Percentiles rank a stretch among this genome's conserved stretches.
Evolutionary conservation across 53 echinoderm and acorn worm genomes (phyloP).

Genomic region (Stichopus horrens): DNA sequence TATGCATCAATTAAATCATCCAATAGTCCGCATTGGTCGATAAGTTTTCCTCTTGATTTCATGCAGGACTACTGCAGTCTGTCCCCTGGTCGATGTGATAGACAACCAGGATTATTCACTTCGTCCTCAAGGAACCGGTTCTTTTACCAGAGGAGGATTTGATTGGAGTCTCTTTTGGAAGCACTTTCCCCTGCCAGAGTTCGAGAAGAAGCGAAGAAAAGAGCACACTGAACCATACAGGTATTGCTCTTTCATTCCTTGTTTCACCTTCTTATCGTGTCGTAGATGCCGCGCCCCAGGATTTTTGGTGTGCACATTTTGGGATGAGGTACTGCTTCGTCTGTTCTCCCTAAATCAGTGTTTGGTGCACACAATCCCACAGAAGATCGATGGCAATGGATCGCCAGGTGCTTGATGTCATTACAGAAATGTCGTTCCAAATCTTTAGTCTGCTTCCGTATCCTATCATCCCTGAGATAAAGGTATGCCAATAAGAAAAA

Average conservation of each 20-base stretch:
- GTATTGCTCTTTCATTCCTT: conserved; percentile 31
- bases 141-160: conserved; percentile 86
- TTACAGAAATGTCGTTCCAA: too few species aligned
- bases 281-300: not conserved
- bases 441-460: too few species aligned
- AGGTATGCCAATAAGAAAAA: too few species aligned
- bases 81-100: conserved; percentile 93
- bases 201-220: conserved; percentile 69
- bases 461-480: too few species aligned
- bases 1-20: too few species aligned
- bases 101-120: conserved; percentile 80
- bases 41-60: not conserved
- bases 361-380: not conserved
- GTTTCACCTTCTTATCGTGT: not conserved
- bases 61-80: conserved; percentile 80
- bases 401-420: too few species aligned
- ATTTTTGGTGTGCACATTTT: too few species aligned
- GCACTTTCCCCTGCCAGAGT: conserved; percentile 83
- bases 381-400: not conserved
- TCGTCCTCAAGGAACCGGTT: conserved; percentile 82
- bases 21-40: too few species aligned
- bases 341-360: not conserved
- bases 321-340: not conserved
- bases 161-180: conserved; percentile 99
- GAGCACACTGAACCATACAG: conserved; percentile 85